Evolutionary conservation across 2,888 invertebrate species (phyloP), one percentile per base, ranked within the genome.

Genomic region (Parnassius smintheus): DNA sequence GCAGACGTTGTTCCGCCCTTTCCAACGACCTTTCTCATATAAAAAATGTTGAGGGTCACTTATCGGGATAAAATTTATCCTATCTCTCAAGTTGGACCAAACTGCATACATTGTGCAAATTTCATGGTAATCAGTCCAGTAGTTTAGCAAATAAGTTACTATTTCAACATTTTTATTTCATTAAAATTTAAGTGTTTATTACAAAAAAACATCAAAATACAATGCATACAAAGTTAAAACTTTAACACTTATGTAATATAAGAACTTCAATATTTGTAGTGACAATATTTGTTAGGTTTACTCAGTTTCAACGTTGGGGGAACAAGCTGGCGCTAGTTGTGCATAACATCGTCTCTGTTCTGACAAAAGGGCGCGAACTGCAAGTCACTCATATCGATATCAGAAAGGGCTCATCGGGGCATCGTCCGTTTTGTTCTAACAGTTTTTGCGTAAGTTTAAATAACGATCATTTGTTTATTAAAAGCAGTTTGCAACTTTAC

Each of bases 311-410:
- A 66, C 65, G 70, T 22, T 66, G 60, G 71, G 72, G 73, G 70
- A 67, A 61, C 64, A 65, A 61, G 64, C 62, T 64, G 75, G 82
- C 76, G 78, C 75, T 83, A 84, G 83, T 88, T 86, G 86, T 78
- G 85, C 88, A 85, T 85, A 83, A 81, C 86, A 82, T 78, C 73
- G 70, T 67, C 72, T 72, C 73, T 72, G 73, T 71, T 72, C 66
- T 65, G 68, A 71, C 76, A 73, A 76, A 62, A 81, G 91, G 91
- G 88, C 74, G 80, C 76, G 83, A 86, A 86, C 73, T 85, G 92
- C 92, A 92, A 92, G 92, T 92, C 92, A 92, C 86, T 85, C 83
- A 85, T 91, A 91, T 92, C 91, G 85, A 92, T 92, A 92, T 86
- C 88, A 83, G 85, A 67, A 75, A 71, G 68, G 75, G 70, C 74